phyloP scores from a whole-genome alignment of 92 coral and sea anemone genomes.

The Actinostola sp. region DNA sequence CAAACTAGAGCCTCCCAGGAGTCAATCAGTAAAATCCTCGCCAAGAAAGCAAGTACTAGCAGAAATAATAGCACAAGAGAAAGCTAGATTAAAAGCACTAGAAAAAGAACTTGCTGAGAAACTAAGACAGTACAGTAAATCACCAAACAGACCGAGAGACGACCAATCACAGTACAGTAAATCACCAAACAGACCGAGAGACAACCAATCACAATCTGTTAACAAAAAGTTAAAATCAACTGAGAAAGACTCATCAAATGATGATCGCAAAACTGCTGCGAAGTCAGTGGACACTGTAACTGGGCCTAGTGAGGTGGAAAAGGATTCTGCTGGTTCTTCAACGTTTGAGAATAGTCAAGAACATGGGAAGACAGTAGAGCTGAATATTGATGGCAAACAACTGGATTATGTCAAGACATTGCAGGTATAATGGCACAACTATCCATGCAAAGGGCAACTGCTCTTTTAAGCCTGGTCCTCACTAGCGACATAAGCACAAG shows the following conservation, averaged over 20 bases:
- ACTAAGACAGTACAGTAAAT: slow-evolving; percentile 62
- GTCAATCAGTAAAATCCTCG: slow-evolving; percentile 39
- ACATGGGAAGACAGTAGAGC: background rate
- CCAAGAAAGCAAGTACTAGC: slow-evolving; percentile 61
- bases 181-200: background rate
- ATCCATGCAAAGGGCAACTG: no score
- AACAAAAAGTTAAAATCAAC: background rate
- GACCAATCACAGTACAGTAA: background rate
- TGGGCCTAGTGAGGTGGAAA: background rate
- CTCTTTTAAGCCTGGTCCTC: no score
- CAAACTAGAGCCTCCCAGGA: slow-evolving; percentile 23
- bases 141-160: background rate
- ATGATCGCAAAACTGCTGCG: no score
- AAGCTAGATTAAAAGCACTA: slow-evolving; percentile 74
- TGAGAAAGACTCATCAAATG: no score
- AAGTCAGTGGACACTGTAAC: no score
- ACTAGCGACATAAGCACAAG: no score
- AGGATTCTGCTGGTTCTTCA: background rate
- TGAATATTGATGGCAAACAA: slow-evolving; percentile 45
- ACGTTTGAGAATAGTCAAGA: background rate
- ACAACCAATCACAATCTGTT: background rate
- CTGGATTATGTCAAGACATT: slow-evolving; percentile 64
- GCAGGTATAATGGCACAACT: slow-evolving; percentile 43
- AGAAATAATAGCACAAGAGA: slow-evolving; percentile 83
- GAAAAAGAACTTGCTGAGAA: slow-evolving; percentile 85